Evolutionary conservation across 2,797 vertebrate species (phyloP), one percentile per base, ranked within the genome.

Genomic region (Helicolenus hilgendorfi): DNA sequence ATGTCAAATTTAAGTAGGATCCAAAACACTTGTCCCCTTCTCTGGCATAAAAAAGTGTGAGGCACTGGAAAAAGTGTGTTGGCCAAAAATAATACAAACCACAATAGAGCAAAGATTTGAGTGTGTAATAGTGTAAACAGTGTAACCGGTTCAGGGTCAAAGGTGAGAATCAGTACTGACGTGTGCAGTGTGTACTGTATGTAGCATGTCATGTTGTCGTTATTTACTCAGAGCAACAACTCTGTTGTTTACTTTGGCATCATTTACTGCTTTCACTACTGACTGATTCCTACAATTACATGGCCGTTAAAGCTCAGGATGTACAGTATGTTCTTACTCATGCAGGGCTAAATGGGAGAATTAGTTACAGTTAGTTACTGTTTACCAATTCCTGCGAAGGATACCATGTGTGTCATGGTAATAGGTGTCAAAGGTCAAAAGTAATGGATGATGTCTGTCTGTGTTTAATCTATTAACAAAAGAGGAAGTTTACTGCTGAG

Each of bases 201-300:
- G 63, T 59, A 53, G 24, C 13, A 49, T 10, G 33, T 27, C 27
- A 27, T 79, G 45, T 38, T 58, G 65, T 79, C 24, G 1, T 73
- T 81, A 62, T 90, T 89, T 72, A 86, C 68, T 86, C 31, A 60
- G 38, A 90, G 56, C 59, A 4, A 26, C 72, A 55, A 79, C 49
- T 49, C 70, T 85, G 45, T 63, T 77, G 88, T 87, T 92, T 80
- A 83, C 83, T 81, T 72, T 90, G 86, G 81, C 81, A 77, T 76
- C 63, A 36, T 82, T 62, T 62, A 36, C 74, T 24, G 82, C 69
- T 79, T 84, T 86, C 72, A 86, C 69, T 70, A 15, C 69, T 73
- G 88, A 87, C 64, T 75, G 77, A 86, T 71, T 82, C 71, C 56
- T 74, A 73, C 81, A 77, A 71, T 88, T 80, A 65, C 72, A 65